phyloP scores from a whole-genome alignment of 2,113 vertebrate genomes.

The Ictalurus furcatus region DNA sequence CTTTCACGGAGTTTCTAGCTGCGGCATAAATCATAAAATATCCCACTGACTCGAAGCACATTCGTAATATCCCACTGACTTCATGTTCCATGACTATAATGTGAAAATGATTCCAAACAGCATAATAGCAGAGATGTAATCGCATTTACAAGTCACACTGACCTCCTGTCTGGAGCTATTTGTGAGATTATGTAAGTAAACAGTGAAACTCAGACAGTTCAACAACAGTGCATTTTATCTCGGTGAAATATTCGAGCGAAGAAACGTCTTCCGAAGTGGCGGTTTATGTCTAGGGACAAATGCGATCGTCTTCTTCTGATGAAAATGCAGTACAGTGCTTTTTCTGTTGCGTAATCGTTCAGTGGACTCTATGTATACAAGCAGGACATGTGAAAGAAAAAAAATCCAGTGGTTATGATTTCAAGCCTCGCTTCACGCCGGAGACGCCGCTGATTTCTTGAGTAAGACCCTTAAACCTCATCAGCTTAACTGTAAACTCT shows the following conservation, averaged over 20 bases:
- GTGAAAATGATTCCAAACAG: constrained; percentile 3
- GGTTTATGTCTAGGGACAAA: not conserved
- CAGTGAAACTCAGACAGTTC: not conserved
- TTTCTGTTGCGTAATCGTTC: not conserved
- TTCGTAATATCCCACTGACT: constrained; percentile 3
- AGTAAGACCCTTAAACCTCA: not conserved
- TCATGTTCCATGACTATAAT: constrained; percentile 2
- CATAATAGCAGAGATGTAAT: constrained; percentile 18
- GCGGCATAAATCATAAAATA: not conserved
- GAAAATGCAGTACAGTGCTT: not conserved
- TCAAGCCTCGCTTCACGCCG: not conserved
- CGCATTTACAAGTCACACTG: not conserved
- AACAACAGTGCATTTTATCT: not conserved
- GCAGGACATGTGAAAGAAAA: not conserved
- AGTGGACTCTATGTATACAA: not conserved
- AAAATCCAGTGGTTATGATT: not conserved
- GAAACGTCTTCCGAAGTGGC: not conserved
- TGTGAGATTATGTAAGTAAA: constrained; percentile 34
- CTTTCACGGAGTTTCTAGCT: not conserved
- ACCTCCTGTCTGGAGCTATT: constrained; percentile 25
- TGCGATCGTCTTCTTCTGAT: not conserved
- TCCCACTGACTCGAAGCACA: constrained; percentile 11
- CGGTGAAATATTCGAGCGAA: not conserved
- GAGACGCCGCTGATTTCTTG: not conserved
- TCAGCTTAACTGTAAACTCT: not conserved